A percentile compares a stretch with the other conserved stretches of the same genome.
These are phyloP conservation scores for Sinhomidia bicolor DNA, from an alignment of 2,888 invertebrate species.

Conservation along the genomic window DNA sequence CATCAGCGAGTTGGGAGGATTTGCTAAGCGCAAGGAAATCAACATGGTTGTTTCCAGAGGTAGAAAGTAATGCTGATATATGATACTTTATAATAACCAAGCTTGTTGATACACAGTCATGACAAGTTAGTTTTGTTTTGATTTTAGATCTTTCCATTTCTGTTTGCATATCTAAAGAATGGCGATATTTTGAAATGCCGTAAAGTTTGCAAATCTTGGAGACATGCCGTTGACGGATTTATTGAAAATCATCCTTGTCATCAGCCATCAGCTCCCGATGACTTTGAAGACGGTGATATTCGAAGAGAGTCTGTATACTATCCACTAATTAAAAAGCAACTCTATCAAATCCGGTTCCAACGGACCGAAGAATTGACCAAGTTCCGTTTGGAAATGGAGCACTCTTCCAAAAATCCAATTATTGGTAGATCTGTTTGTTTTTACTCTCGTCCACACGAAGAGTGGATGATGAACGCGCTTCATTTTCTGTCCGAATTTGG, in stretches of 20 bases:
- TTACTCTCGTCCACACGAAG: background rate
- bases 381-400: constrained; percentile 38
- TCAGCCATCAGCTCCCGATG: background rate
- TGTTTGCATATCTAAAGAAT: constrained; percentile 40
- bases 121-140: background rate
- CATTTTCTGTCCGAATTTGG: constrained; percentile 40
- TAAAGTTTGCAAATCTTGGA: background rate
- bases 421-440: constrained; percentile 48
- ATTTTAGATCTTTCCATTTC: constrained; percentile 20
- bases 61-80: too few species aligned
- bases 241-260: constrained; percentile 53
- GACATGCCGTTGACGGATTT: background rate
- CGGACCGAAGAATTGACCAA: background rate
- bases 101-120: too few species aligned
- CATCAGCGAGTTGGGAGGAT: background rate
- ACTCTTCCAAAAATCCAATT: constrained; percentile 9
- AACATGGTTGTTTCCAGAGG: constrained; percentile 35
- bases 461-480: constrained; percentile 46
- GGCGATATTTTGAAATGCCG: constrained; percentile 40
- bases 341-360: constrained; percentile 25
- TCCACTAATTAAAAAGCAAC: constrained; percentile 33
- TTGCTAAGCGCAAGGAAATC: background rate
- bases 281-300: constrained; percentile 6
- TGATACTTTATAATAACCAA: too few species aligned
- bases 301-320: constrained; percentile 51